Base-by-base conservation (phyloP, 64 coral and sea anemone species). In the Cladopsammia gracilis region DNA sequence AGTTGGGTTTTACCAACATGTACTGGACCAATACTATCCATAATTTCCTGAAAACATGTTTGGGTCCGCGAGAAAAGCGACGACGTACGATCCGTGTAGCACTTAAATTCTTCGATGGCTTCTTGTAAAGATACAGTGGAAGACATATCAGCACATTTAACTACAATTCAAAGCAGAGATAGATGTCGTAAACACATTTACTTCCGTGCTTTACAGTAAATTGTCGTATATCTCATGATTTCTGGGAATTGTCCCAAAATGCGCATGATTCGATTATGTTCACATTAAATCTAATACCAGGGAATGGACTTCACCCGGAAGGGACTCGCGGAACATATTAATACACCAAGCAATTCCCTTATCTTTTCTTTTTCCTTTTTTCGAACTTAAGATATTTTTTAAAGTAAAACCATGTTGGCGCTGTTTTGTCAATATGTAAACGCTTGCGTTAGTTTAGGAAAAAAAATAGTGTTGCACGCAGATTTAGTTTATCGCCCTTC, bases 181-280 rank as follows among this genome's bases (percentile, higher is more conserved):
- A 10, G 20, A 4, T 45, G 6, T 9, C 34, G 2, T 34, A 34
- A 34, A 20, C 12, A 3, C 4, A 20, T 25, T 26, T 46, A 34
- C 9, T 19, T 22, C 24, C 59, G 25, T 16, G 34, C 15, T 26
- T 5, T 20, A 18, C 19, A 8, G 14, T 49, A 34, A 34, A 34
- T 34, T 34, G 34, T 34, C 34, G 0, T 34, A 0, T 8, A 12
- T 48, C 79, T 61, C 79, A 60, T 83, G 59, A 83, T 48, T 83
- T 83, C 79, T 44, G 42, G 43, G 60, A 83, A 82, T 46, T 82
- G 25, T 78, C 50, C 76, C 76, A 2, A 5, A 3, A 57, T 61
- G 54, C 7, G 18, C 10, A 23, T n/a, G n/a, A n/a, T n/a, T n/a
- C n/a, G n/a, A 53, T 1, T 16, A 1, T 9, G 0, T 11, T 1